Conservation (phyloP, 1,140 invertebrate genomes). For the Heterodera schachtii region DNA sequence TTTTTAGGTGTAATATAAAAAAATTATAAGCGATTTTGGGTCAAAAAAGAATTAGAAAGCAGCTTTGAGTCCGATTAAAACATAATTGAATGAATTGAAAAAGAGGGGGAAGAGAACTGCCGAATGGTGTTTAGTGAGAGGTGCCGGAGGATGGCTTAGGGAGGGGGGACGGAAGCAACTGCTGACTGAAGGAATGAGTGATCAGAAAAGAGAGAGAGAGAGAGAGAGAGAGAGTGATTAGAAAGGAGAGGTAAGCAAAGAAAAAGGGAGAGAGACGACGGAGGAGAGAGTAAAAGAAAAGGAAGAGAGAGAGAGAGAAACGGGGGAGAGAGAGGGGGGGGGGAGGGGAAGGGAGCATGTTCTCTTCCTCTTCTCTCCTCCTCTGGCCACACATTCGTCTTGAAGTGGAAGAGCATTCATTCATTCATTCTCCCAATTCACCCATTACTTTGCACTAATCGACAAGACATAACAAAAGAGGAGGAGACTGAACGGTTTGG, state of each 20-base stretch:
- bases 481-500: constrained; percentile 3
- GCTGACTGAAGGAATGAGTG: not conserved
- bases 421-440: not conserved
- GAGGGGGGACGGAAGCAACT: not conserved
- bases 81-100: not conserved
- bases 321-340: not conserved
- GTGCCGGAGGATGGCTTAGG: not conserved
- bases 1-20: not conserved
- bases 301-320: not conserved
- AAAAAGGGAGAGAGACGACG: not conserved
- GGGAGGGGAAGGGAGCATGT: not conserved
- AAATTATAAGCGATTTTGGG: not conserved
- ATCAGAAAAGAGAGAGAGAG: not conserved
- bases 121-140: not conserved
- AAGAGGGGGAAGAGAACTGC: not conserved
- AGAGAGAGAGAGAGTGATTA: not conserved
- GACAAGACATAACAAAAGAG: not conserved
- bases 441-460: constrained; percentile 12
- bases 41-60: not conserved
- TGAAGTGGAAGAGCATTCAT: not conserved
- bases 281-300: not conserved
- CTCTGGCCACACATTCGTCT: not conserved
- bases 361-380: not conserved
- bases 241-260: not conserved
- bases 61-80: not conserved